Conservation (phyloP, 2,888 invertebrate species). For the Brachylomia viminalis region DNA sequence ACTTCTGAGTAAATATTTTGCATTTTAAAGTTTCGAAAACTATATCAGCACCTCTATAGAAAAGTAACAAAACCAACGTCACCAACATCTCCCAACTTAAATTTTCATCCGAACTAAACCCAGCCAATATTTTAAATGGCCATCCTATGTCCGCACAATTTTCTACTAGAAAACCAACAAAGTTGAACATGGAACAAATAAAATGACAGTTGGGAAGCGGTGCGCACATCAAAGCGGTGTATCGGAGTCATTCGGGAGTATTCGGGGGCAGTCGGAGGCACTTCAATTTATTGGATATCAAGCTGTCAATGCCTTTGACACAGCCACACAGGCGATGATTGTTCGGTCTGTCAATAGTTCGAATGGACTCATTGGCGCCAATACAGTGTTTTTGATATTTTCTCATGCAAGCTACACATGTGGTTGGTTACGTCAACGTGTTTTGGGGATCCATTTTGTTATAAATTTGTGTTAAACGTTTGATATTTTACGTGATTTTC, state of each 20-base stretch:
- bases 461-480: no score
- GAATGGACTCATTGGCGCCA: slow-evolving; percentile 53
- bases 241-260: slow-evolving; percentile 52
- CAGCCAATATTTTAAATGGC: slow-evolving; percentile 57
- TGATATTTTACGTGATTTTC: background rate
- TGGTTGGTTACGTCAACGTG: slow-evolving; percentile 1
- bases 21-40: background rate
- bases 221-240: slow-evolving; percentile 61
- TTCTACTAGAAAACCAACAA: slow-evolving; percentile 52
- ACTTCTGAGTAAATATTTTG: background rate
- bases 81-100: background rate
- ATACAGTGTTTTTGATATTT: slow-evolving; percentile 44
- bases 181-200: slow-evolving; percentile 56
- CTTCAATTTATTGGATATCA: slow-evolving; percentile 77
- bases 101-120: slow-evolving; percentile 12
- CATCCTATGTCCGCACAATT: slow-evolving; percentile 45
- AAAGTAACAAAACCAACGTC: background rate
- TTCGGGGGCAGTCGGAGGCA: slow-evolving; percentile 58
- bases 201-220: slow-evolving; percentile 60
- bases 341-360: slow-evolving; percentile 66
- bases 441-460: background rate
- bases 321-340: slow-evolving; percentile 66
- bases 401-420: slow-evolving; percentile 13
- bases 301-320: slow-evolving; percentile 75
- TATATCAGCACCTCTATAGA: background rate